Evolutionary conservation across 2,888 invertebrate species (phyloP), one percentile per base, ranked within the genome.

Genomic region (Ptilodon capucinus): DNA sequence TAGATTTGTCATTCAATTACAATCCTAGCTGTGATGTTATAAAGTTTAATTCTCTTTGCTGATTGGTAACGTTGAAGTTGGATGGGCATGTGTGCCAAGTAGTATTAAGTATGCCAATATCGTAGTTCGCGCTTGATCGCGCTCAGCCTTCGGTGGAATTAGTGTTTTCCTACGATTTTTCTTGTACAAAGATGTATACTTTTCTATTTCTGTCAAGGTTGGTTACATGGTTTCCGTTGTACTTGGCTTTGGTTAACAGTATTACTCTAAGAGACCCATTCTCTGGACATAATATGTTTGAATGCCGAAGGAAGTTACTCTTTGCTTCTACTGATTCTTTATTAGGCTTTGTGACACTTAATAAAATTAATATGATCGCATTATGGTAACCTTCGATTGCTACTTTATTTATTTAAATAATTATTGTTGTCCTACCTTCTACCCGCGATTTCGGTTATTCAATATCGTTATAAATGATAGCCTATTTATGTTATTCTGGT

Each of bases 81-180:
- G 74, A 54, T 81, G 86, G 66, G 68, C 83, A 91, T 84, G 82
- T 90, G 62, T 90, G 90, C 86, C 90, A 81, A 80, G 83, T 75
- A 76, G 81, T 84, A 84, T 87, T 85, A 88, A 87, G 84, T 87
- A 81, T 91, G 90, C 90, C 91, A 90, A 90, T 91, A 91, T 82
- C 89, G 88, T 84, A 81, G 68, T 73, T 77, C 72, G 52, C 76
- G 88, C 70, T 71, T 90, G 84, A 91, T 90, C 69, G 90, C 90
- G 61, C 74, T 47, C 67, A 84, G 83, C 91, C 91, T 91, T 90
- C 90, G 68, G 4, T 51, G 36, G 70, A 86, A 87, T 82, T 72
- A 76, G 76, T 57, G 82, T 85, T 85, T 89, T 88, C 90, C 90
- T 85, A 71, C 79, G 79, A 84, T 88, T 89, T 91, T 90, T 86